Base-by-base conservation (phyloP, 1,140 invertebrate genomes). In the Musca vetustissima region DNA sequence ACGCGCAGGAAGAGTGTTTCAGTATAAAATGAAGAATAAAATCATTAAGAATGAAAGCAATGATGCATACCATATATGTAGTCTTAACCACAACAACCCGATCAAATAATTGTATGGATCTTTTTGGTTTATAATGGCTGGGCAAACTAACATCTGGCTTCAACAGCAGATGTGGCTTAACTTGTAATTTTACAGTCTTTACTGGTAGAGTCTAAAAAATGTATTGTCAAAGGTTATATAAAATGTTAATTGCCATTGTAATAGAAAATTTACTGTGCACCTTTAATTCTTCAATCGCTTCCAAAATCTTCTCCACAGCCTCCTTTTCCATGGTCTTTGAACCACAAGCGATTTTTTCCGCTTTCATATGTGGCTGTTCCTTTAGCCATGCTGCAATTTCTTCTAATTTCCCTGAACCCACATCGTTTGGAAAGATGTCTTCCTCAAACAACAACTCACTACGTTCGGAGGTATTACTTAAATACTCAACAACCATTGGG, bases 141-240 rank as follows among this genome's bases (percentile, higher is more conserved):
- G 79, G 76, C 52, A 80, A 57, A 1, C 74, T 76, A 11, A 76
- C 71, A 70, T 79, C 82, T 65, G 90, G 89, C 83, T 88, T 90
- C 77, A 89, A 91, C 1, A 97, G 77, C 9, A 95, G 83, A 74
- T 90, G 88, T 59, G 93, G 92, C 75, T 93, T 92, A 2, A 95
- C 91, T 78, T 91, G 89, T 83, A 95, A 85, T 13, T 87, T 87
- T 0, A 92, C 82, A 14, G 83, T 85, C 75, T 88, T 88, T 64
- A 83, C 85, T 4, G 83, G 80, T 59, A 78, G 48, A 7, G 43
- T 61, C 67, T 73, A 14, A 25, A 72, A 69, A n/a, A n/a, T n/a
- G n/a, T n/a, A n/a, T n/a, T n/a, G n/a, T n/a, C n/a, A n/a, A n/a
- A n/a, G n/a, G 61, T n/a, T 24, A 68, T n/a, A 55, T 19, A 43